Conservation (phyloP, 2,888 invertebrate genomes). For the Rhodophaea formosa region DNA sequence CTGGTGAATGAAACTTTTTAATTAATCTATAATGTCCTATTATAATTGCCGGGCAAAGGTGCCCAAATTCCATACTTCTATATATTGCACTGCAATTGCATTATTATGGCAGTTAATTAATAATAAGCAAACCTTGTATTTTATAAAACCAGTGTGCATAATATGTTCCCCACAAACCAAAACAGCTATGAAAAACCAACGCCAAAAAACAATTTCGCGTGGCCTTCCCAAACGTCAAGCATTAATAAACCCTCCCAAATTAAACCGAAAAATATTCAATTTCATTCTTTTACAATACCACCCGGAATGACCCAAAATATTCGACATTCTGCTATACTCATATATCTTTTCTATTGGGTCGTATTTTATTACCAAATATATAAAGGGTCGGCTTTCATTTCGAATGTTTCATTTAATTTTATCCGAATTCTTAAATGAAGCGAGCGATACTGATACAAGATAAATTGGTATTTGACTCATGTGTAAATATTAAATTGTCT, state of each 20-base stretch:
- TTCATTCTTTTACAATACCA: constrained; percentile 7
- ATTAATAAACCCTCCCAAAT: constrained; percentile 12
- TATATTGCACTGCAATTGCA: background rate
- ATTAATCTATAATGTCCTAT: no score
- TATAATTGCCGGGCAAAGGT: no score
- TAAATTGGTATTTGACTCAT: background rate
- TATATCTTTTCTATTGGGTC: constrained; percentile 10
- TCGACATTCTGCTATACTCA: constrained; percentile 6
- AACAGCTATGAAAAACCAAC: background rate
- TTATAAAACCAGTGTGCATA: background rate
- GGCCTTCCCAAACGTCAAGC: background rate
- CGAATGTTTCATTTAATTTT: constrained; percentile 8
- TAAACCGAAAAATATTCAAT: constrained; percentile 12
- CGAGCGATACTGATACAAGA: background rate
- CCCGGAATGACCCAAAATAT: constrained; percentile 3
- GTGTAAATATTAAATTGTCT: background rate
- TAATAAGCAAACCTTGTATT: background rate
- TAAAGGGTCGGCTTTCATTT: constrained; percentile 13
- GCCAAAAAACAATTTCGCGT: background rate
- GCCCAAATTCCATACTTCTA: background rate
- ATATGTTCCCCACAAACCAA: background rate
- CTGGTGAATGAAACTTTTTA: no score
- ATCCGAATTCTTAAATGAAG: background rate
- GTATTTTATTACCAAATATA: constrained; percentile 16
- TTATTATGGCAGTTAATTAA: background rate